Percentiles rank a stretch among this genome's conserved stretches.
These are phyloP conservation scores for Mythimna pallens DNA, from an alignment of 2,888 invertebrate genomes.

Conservation along the genomic window DNA sequence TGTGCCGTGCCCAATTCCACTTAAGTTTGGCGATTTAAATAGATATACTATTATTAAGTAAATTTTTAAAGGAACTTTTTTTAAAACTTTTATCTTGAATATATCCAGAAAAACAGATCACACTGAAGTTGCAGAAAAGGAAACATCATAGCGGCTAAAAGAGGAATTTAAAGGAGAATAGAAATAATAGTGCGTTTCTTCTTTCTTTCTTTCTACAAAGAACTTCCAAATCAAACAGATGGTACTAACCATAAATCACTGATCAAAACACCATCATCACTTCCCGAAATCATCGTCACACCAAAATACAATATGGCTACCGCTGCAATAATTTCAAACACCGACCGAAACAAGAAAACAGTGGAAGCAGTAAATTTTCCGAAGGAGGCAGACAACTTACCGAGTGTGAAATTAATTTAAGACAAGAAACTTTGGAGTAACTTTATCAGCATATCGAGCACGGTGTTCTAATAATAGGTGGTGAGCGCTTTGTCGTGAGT, in stretches of 20 bases:
- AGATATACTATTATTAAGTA: too few species aligned
- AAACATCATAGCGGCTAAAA: too few species aligned
- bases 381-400: constrained; percentile 43
- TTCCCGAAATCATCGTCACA: not conserved
- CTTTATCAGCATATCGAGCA: constrained; percentile 62
- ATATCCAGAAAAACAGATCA: too few species aligned
- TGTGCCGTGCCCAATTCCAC: too few species aligned
- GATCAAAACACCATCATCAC: not conserved
- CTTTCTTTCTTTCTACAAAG: too few species aligned
- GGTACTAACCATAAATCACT: not conserved
- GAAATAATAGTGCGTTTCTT: too few species aligned
- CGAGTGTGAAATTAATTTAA: constrained; percentile 66
- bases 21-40: too few species aligned
- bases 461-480: constrained; percentile 36
- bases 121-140: too few species aligned
- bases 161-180: too few species aligned
- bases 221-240: too few species aligned
- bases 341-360: constrained; percentile 43
- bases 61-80: too few species aligned
- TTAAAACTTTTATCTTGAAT: too few species aligned
- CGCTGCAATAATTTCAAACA: constrained; percentile 21
- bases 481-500: constrained; percentile 24
- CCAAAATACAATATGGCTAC: constrained; percentile 11
- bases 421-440: constrained; percentile 55
- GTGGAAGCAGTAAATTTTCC: constrained; percentile 45